Conservation (phyloP, 2,888 invertebrate species). For the Lomographa bimaculata region DNA sequence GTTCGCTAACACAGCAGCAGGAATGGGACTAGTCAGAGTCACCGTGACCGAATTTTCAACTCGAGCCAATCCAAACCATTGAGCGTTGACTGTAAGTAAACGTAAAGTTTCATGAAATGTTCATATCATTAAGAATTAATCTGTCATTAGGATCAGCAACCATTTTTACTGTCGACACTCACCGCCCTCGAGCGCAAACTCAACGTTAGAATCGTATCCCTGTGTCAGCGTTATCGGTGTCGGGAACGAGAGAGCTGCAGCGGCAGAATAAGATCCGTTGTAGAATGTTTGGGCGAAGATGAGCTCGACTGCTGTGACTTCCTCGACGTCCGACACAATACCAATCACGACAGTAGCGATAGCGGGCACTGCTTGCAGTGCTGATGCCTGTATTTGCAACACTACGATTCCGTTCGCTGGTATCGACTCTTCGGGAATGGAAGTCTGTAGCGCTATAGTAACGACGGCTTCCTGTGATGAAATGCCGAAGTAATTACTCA, state of each 20-base stretch:
- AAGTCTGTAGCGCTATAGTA: conserved; percentile 1
- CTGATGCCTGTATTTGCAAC: conserved; percentile 38
- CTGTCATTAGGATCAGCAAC: too few species aligned
- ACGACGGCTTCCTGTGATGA: conserved; percentile 6
- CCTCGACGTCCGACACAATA: conserved; percentile 14
- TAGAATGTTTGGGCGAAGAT: conserved; percentile 34
- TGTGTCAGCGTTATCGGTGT: conserved; percentile 31
- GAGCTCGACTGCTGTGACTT: conserved; percentile 4
- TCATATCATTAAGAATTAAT: too few species aligned
- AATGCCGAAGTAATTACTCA: conserved; percentile 5
- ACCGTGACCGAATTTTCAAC: conserved; percentile 26
- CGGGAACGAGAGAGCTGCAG: conserved; percentile 31
- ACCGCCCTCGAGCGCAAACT: conserved; percentile 44
- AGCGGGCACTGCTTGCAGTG: conserved; percentile 30
- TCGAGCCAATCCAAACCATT: conserved; percentile 27
- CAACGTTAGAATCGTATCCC: conserved; percentile 33
- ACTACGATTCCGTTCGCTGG: conserved; percentile 35
- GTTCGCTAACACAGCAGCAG: conserved; percentile 29
- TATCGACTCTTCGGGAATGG: conserved; percentile 36
- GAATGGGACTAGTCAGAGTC: conserved; percentile 28
- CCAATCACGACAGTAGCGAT: conserved; percentile 38
- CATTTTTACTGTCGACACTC: not conserved
- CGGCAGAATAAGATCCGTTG: conserved; percentile 36
- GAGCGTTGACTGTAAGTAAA: conserved; percentile 19
- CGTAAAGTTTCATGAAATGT: too few species aligned